Conservation (phyloP, 37 sponge, comb jelly and placozoan species). For the Ephydatia muelleri region DNA sequence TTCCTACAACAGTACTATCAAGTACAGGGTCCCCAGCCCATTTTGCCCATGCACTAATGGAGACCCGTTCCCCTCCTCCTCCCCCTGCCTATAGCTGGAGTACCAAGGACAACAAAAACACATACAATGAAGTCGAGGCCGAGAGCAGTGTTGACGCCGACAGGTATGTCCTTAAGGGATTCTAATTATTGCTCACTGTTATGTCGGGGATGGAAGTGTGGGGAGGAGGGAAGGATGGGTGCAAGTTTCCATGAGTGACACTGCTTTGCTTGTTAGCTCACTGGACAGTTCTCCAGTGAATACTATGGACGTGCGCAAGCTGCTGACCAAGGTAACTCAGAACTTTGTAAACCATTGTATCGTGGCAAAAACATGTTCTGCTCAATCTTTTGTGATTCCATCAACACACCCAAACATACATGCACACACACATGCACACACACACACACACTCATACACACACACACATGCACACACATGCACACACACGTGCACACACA, state of each 20-base stretch:
- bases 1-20: neutral
- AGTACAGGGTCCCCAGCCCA: neutral
- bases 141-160: neutral
- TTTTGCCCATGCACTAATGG: too few species aligned
- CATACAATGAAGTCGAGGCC: neutral
- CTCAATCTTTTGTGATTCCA: neutral
- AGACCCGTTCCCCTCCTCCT: too few species aligned
- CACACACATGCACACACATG: neutral
- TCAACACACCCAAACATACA: neutral
- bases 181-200: neutral
- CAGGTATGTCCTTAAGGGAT: neutral
- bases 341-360: neutral
- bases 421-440: neutral
- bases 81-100: neutral
- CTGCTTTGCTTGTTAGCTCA: neutral
- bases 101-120: neutral
- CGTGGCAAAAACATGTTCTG: neutral
- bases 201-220: neutral
- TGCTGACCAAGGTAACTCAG: neutral
- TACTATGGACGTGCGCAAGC: neutral
- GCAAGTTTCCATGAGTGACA: neutral
- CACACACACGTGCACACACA: neutral
- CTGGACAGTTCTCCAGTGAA: neutral
- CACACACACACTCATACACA: neutral
- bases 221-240: neutral